Evolutionary conservation across 1,140 invertebrate genomes (phyloP), one percentile per base, ranked within the genome.

Genomic region (Monomorium pharaonis): DNA sequence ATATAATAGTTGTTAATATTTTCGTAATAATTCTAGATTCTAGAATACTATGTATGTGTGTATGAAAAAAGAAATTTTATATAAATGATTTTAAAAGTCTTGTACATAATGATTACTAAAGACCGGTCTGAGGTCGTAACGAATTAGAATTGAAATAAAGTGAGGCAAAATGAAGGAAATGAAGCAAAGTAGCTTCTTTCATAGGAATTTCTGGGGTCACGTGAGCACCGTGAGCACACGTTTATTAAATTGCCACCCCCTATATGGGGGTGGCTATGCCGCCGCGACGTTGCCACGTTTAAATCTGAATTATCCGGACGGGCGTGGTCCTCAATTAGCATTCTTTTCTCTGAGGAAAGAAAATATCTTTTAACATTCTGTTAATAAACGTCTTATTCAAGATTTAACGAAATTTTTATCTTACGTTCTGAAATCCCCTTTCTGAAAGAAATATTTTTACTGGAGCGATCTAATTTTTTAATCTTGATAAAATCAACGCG

Each of bases 231-330:
- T 37, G 77, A 85, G 89, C 77, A 83, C 78, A 86, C 90, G 90
- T 91, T 93, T 92, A 93, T 92, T 93, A 92, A 93, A 92, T 93
- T 92, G 92, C 88, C 86, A 91, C 90, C 83, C 88, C 85, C 42
- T 67, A 80, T 49, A 70, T 49, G 67, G 44, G 85, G 51, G 56
- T 62, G 65, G 44, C 65, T 86, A 37, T 58, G 65, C 65, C 60
- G 65, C 63, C 65, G 88, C 86, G 65, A 88, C 76, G 89, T 92
- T 90, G 91, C 90, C 88, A 90, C 87, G 88, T 89, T 92, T 91
- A 92, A 91, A 91, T 92, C 62, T 80, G 88, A 91, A 93, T 92
- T 92, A 92, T 90, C 89, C 87, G 81, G 69, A 85, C 86, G 87
- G 87, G 88, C 90, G 88, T 89, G 86, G 90, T 88, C 89, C 86